Base-by-base conservation (phyloP, 2,888 invertebrate species). In the Chelonus formosanus region DNA sequence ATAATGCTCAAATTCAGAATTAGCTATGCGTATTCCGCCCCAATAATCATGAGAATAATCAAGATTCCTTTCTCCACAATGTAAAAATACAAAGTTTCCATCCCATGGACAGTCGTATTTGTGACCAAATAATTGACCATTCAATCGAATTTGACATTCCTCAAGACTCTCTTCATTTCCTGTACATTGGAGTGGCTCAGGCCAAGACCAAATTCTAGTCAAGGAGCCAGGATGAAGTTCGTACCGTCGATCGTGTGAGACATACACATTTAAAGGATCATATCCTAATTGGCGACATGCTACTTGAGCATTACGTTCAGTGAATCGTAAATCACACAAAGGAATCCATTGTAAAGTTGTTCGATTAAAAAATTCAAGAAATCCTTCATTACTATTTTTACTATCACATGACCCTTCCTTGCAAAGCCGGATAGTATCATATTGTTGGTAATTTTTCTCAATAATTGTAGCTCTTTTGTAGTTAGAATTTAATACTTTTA, bases 331-430 rank as follows among this genome's bases (percentile, higher is more conserved):
- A 84, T 99, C 99, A 84, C 99, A 99, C 85, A 98, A 91, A 0
- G 98, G 96, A 44, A 97, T 94, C 96, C 97, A 98, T 79, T 98
- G 97, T 20, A 95, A 86, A 0, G 97, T 97, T 2, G 99, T 98
- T 73, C 89, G 89, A 79, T 99, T 99, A 81, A 94, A 98, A 80
- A 96, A 93, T 85, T 98, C 97, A 67, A 98, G 84, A 78, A 97
- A 98, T 4, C 83, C 84, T 75, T 89, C 88, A 65, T 86, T 88
- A 1, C 87, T 86, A 0, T 40, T 6, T 5, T 89, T 86, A 75
- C 77, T 84, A 40, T 86, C 84, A 60, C 92, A 93, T 76, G 91
- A 91, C 67, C 87, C 87, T 54, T 92, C 92, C 50, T 93, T 93
- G 77, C 94, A 95, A 4, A 96, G 85, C 66, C 96, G 87, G 61